Conservation (phyloP, 1,140 invertebrate genomes). For the Aphelenchoides besseyi region DNA sequence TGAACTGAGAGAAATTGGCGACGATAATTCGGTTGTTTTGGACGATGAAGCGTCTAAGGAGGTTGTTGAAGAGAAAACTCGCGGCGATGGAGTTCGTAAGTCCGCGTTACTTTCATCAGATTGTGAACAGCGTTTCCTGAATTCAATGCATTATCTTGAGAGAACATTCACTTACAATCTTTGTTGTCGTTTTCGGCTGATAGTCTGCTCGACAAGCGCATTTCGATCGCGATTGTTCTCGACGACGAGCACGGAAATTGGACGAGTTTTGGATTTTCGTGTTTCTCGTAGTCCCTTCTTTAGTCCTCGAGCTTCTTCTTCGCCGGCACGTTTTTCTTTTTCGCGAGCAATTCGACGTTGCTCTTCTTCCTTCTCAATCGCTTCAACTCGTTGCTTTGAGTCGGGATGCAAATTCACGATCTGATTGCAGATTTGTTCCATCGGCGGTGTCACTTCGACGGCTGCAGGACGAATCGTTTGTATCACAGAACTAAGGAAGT, state of each 20-base stretch:
- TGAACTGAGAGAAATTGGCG: conserved; percentile 12
- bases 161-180: conserved; percentile 26
- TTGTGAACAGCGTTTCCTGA: conserved; percentile 24
- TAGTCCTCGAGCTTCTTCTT: conserved; percentile 31
- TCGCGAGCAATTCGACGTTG: conserved; percentile 34
- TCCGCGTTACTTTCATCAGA: conserved; percentile 3
- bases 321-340: conserved; percentile 35
- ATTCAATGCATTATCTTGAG: conserved; percentile 25
- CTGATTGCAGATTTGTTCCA: conserved; percentile 61
- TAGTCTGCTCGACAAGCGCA: not conserved
- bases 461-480: conserved; percentile 36
- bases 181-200: conserved; percentile 1
- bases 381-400: conserved; percentile 47
- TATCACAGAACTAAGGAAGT: conserved; percentile 47
- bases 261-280: conserved; percentile 22
- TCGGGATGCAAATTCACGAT: conserved; percentile 54
- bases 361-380: conserved; percentile 61
- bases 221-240: conserved; percentile 39
- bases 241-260: conserved; percentile 31
- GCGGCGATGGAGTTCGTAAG: conserved; percentile 4
- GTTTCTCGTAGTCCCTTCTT: conserved; percentile 36
- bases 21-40: not conserved
- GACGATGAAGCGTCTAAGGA: not conserved
- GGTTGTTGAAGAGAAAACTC: conserved; percentile 13
- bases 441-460: conserved; percentile 49